Conservation (phyloP, 2,113 vertebrate genomes). For the Egretta garzetta region DNA sequence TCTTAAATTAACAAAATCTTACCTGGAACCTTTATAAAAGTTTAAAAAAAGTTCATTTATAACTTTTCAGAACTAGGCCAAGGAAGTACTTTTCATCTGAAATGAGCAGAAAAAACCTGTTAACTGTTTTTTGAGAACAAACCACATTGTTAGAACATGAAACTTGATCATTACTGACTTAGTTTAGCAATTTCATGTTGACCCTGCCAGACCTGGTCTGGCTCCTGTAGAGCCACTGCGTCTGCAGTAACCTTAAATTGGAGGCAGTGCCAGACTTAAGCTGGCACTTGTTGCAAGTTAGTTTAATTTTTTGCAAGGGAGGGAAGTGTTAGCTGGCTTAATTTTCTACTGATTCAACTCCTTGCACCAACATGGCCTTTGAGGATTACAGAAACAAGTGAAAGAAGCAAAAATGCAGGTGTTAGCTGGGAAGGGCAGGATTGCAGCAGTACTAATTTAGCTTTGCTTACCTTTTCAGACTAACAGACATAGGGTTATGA, state of each 20-base stretch:
- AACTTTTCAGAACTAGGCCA: neutral
- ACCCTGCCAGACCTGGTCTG: neutral
- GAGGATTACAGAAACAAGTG: neutral
- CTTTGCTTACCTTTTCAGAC: neutral
- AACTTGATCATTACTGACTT: neutral
- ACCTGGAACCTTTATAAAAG: neutral
- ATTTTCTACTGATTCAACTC: neutral
- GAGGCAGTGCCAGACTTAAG: neutral
- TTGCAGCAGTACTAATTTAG: neutral
- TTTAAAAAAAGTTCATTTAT: fast-evolving
- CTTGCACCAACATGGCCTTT: neutral
- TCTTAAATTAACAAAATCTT: neutral
- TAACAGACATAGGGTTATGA: neutral
- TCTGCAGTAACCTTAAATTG: neutral
- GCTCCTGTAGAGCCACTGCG: neutral
- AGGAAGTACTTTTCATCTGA: neutral
- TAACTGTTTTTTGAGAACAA: neutral
- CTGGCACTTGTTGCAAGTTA: neutral
- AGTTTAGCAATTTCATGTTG: neutral
- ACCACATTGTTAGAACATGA: neutral
- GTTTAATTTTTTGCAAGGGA: neutral
- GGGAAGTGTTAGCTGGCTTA: neutral
- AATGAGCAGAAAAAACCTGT: neutral
- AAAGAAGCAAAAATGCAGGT: neutral
- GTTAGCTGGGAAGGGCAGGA: neutral